phyloP scores from a whole-genome alignment of 2,113 vertebrate genomes.

The Ellobius talpinus region DNA sequence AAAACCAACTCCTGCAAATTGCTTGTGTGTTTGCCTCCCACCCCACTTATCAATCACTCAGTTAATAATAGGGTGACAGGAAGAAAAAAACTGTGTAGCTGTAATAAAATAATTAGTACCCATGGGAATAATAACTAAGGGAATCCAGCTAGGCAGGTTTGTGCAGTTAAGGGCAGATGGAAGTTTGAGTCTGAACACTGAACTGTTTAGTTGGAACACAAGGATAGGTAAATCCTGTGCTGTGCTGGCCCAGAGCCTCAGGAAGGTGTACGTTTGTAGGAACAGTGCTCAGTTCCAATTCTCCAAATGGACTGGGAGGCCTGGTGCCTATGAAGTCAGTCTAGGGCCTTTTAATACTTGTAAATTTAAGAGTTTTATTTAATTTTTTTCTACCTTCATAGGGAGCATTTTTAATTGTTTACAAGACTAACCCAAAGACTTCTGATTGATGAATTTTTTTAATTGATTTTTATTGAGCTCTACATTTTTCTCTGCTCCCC shows the following conservation, averaged over 20 bases:
- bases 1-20: background rate
- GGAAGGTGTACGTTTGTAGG: background rate
- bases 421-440: background rate
- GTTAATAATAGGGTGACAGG: background rate
- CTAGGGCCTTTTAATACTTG: background rate
- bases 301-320: background rate
- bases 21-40: background rate
- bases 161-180: background rate
- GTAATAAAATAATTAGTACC: background rate
- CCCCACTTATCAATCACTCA: background rate
- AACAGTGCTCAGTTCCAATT: background rate
- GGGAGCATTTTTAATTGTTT: conserved; percentile 12
- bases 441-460: background rate
- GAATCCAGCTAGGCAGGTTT: background rate
- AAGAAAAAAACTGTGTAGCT: background rate
- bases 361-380: background rate
- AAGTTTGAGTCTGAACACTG: background rate
- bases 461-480: too few species aligned
- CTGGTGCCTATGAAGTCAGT: background rate
- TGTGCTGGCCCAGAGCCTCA: background rate
- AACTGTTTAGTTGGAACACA: background rate
- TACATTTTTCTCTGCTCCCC: too few species aligned
- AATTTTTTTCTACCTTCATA: background rate
- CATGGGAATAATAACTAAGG: background rate
- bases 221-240: background rate